Evolutionary conservation across 1,140 invertebrate genomes (phyloP).

Genomic region (Hestina assimilis): DNA sequence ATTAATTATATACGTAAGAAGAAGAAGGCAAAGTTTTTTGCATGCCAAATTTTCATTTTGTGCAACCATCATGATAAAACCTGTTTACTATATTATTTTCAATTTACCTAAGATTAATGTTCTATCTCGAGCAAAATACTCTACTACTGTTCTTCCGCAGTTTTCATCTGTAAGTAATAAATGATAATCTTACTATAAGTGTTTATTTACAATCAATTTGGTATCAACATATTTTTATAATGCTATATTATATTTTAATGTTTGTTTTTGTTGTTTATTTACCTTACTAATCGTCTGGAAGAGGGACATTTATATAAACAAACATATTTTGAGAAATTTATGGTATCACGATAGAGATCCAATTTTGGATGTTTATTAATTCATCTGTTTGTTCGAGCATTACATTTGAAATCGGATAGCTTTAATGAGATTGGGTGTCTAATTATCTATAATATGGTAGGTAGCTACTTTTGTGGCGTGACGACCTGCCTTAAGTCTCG

Average conservation of each 20-base stretch:
- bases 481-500: too few relatives aligned
- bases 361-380: too few relatives aligned
- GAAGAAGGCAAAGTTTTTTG: background rate
- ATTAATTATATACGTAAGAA: background rate
- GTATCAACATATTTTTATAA: background rate
- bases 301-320: too few relatives aligned
- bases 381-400: too few relatives aligned
- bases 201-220: background rate
- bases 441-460: too few relatives aligned
- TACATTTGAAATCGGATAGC: too few relatives aligned
- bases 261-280: too few relatives aligned
- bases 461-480: too few relatives aligned
- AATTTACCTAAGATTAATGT: conserved; percentile 31
- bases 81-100: conserved; percentile 18
- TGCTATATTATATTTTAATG: background rate
- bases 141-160: conserved; percentile 50
- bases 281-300: too few relatives aligned
- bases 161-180: conserved; percentile 52
- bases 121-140: conserved; percentile 38
- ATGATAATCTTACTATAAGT: background rate
- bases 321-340: too few relatives aligned
- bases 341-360: too few relatives aligned
- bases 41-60: background rate
- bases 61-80: conserved; percentile 33
- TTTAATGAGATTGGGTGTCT: too few relatives aligned